Evolutionary conservation across 2,113 vertebrate species (phyloP), one percentile per base, ranked within the genome.

Genomic region (Capricornis sumatraensis): DNA sequence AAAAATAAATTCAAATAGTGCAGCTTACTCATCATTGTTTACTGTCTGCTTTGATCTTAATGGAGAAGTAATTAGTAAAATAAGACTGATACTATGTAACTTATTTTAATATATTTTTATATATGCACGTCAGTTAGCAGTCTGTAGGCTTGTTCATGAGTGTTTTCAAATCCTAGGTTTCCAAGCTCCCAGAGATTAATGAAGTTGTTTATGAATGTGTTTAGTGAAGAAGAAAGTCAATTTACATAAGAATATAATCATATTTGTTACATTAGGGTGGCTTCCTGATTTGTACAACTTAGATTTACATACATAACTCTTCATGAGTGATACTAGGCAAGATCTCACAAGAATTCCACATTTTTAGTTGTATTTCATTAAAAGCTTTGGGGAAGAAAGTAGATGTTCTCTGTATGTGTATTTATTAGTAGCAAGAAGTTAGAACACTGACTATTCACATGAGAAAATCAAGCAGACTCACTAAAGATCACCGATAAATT

Each of bases 221-320:
- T 96, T 97, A 97, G 91, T 91, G 53, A 90, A 96, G 85, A 98
- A 96, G 74, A 97, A 96, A 88, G 79, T 40, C 57, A 87, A 86
- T 98, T 98, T 96, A 78, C 82, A 92, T 97, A 97, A 91, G 95
- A 95, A 97, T 94, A 90, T 95, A 95, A 93, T 95, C 78, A 97
- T 87, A 83, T 95, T 93, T 57, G 97, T 98, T 95, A 90, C 87
- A 94, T 96, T 71, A 92, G 64, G 78, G 33, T 87, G 25, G 87
- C 95, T 97, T 96, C 82, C 40, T 97, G 95, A 94, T 98, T 93
- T 87, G 94, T 87, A 47, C 28, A 89, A 40, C 96, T 98, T 97
- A 89, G 33, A 94, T 97, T 97, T 97, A 86, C 76, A 97, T 93
- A 94, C 76, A 96, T 71, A 83, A 96, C 95, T 91, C 93, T 96